Conservation (phyloP, 2,888 invertebrate species). For the Stenolophus ochropezus region DNA sequence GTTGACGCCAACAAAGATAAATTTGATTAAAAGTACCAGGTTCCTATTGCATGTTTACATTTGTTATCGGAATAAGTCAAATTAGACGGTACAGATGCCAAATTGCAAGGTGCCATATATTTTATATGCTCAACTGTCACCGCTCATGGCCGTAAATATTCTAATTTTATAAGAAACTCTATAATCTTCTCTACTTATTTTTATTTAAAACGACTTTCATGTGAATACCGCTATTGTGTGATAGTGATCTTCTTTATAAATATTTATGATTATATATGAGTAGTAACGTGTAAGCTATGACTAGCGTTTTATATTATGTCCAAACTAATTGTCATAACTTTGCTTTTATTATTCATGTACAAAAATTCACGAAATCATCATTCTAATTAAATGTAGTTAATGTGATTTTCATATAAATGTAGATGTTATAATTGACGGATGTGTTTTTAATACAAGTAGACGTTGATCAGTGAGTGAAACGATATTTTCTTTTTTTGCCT, state of each 20-base stretch:
- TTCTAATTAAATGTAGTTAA: slow-evolving; percentile 2
- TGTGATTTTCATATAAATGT: slow-evolving; percentile 23
- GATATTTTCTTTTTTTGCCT: slow-evolving; percentile 53
- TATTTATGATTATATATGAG: slow-evolving; percentile 20
- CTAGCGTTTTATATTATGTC: slow-evolving; percentile 32
- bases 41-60: slow-evolving; percentile 73
- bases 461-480: slow-evolving; percentile 33
- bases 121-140: slow-evolving; percentile 20
- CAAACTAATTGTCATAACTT: slow-evolving; percentile 8
- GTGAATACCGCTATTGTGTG: slow-evolving; percentile 2
- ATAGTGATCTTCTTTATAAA: slow-evolving; percentile 13
- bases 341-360: neutral
- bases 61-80: slow-evolving; percentile 71
- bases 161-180: slow-evolving; percentile 20
- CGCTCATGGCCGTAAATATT: slow-evolving; percentile 22
- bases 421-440: slow-evolving; percentile 34
- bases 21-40: slow-evolving; percentile 73
- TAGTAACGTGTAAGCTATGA: neutral
- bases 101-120: neutral
- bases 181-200: slow-evolving; percentile 25
- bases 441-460: neutral
- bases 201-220: slow-evolving; percentile 19
- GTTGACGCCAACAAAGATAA: slow-evolving; percentile 71
- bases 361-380: neutral
- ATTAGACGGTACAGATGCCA: neutral